Percentiles rank a stretch among this genome's conserved stretches.
These are phyloP conservation scores for Synodontis membranacea DNA, from an alignment of 2,113 vertebrate genomes.

Conservation along the genomic window DNA sequence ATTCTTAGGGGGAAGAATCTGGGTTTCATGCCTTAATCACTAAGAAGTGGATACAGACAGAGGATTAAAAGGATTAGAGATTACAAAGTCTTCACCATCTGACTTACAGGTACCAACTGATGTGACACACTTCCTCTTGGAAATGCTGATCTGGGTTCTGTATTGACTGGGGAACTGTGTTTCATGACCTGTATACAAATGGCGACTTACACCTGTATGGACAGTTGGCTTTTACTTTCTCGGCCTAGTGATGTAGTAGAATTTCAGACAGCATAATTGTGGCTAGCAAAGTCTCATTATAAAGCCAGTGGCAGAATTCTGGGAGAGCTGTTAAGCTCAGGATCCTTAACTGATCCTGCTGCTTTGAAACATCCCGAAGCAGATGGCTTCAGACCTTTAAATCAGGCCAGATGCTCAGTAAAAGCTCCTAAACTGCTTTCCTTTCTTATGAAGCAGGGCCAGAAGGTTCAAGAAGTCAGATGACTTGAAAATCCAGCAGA, in stretches of 20 bases:
- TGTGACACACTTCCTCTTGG: background rate
- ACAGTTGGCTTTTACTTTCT: background rate
- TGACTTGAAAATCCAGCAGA: background rate
- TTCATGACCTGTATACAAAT: background rate
- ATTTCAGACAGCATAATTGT: background rate
- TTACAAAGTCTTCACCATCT: constrained; percentile 18
- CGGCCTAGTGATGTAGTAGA: background rate
- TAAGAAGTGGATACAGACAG: constrained; percentile 5
- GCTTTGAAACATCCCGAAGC: constrained; percentile 4
- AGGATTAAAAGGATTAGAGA: constrained; percentile 54
- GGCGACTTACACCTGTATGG: background rate
- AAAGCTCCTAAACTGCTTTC: constrained; percentile 49
- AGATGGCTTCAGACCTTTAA: constrained; percentile 55
- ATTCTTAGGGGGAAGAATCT: constrained; percentile 17
- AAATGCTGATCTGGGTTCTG: background rate
- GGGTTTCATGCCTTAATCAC: constrained; percentile 7
- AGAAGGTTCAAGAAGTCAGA: constrained; percentile 37
- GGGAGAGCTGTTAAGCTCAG: constrained; percentile 22
- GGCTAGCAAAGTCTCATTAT: background rate
- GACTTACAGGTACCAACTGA: constrained; percentile 3
- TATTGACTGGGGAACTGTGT: background rate
- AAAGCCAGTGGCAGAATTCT: background rate
- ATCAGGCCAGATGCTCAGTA: constrained; percentile 52
- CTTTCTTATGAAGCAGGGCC: constrained; percentile 29
- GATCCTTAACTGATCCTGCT: background rate